Evolutionary conservation across 2,888 invertebrate genomes (phyloP).

Genomic region (Griposia aprilina): DNA sequence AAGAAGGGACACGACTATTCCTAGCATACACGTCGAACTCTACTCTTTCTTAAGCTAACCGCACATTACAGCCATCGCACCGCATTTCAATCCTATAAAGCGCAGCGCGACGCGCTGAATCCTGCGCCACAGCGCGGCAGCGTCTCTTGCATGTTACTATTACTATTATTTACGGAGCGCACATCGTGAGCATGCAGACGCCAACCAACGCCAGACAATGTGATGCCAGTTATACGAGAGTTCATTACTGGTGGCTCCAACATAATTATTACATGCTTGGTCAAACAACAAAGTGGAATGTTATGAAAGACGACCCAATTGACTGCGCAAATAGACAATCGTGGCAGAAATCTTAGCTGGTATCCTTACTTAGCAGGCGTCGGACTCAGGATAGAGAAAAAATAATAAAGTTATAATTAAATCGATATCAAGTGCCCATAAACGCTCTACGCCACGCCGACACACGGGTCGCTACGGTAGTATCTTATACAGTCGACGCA

Average conservation of each 20-base stretch:
- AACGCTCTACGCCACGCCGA: background rate
- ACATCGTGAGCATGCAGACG: background rate
- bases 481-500: background rate
- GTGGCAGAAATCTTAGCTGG: background rate
- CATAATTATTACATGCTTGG: background rate
- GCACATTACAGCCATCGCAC: background rate
- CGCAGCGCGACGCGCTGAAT: no score
- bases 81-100: background rate
- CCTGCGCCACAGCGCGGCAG: no score
- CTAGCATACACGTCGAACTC: background rate
- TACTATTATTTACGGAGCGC: background rate
- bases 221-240: background rate
- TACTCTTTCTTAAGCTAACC: background rate
- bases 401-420: background rate
- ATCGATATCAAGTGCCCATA: background rate
- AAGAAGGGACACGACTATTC: background rate
- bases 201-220: background rate
- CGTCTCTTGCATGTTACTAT: background rate
- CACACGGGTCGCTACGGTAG: no score
- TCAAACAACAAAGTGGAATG: constrained; percentile 10
- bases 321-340: background rate
- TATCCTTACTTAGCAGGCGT: background rate
- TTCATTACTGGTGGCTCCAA: background rate
- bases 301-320: background rate
- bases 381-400: background rate